phyloP scores from a whole-genome alignment of 53 echinoderm and acorn worm species.

The Glandiceps talaboti region DNA sequence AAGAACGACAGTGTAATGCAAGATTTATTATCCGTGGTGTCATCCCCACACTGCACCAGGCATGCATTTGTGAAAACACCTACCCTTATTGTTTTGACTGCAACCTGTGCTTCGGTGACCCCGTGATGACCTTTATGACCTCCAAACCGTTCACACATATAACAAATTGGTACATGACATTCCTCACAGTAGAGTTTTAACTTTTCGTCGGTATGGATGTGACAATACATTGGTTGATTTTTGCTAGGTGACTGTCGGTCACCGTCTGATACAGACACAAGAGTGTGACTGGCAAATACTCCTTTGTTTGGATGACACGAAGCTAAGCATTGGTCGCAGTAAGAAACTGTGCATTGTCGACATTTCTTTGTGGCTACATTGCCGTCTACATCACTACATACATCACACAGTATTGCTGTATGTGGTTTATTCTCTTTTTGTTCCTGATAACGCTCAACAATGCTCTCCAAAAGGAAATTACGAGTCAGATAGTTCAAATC shows the following conservation, averaged over 20 bases:
- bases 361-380: background rate
- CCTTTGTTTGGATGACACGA: slow-evolving; percentile 3
- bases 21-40: too few species aligned
- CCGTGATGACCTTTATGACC: slow-evolving; percentile 5
- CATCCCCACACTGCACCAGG: too few species aligned
- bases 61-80: too few species aligned
- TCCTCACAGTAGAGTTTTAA: slow-evolving; percentile 11
- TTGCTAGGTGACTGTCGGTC: background rate
- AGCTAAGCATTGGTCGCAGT: slow-evolving; percentile 1
- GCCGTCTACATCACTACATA: slow-evolving; percentile 2
- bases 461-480: slow-evolving; percentile 5
- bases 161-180: slow-evolving; percentile 1
- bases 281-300: background rate
- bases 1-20: too few species aligned
- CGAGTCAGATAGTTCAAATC: background rate
- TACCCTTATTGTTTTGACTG: background rate
- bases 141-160: slow-evolving; percentile 5
- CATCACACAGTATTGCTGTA: background rate
- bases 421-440: background rate
- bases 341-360: slow-evolving; percentile 1
- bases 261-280: background rate
- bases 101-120: background rate
- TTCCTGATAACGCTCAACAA: slow-evolving; percentile 1
- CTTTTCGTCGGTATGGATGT: slow-evolving; percentile 5
- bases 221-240: background rate